phyloP scores from a whole-genome alignment of 30 jellyfish, hydroid and myxozoan species.

The Hydractinia echinata region DNA sequence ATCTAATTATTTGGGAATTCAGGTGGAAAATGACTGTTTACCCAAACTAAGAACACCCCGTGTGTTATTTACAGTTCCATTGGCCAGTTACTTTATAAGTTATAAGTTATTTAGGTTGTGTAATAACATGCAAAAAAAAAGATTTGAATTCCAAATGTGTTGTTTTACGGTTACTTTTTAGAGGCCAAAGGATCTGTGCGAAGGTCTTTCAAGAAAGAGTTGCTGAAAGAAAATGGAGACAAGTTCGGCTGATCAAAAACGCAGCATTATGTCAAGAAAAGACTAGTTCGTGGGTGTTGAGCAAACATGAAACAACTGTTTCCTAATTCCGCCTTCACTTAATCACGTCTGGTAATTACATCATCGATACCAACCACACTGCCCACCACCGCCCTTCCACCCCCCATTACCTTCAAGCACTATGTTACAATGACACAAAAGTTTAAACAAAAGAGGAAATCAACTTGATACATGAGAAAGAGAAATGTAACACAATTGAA shows the following conservation, averaged over 20 bases:
- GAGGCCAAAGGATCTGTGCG: slow-evolving; percentile 89
- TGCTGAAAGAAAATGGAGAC: slow-evolving; percentile 38
- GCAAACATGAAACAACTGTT: slow-evolving; percentile 10
- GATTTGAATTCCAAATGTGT: no score
- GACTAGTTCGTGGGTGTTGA: background rate
- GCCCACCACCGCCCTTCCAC: slow-evolving; percentile 46
- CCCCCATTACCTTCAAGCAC: slow-evolving; percentile 23
- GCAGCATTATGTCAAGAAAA: background rate
- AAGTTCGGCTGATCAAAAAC: background rate
- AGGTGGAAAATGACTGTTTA: no score
- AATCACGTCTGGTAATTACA: slow-evolving; percentile 1
- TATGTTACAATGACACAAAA: no score
- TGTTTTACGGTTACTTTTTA: slow-evolving; percentile 4
- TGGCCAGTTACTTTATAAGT: no score
- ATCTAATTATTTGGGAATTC: no score
- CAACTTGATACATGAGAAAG: no score
- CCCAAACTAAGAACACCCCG: no score
- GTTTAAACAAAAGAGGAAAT: no score
- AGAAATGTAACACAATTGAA: no score
- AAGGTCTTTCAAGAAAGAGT: slow-evolving; percentile 60
- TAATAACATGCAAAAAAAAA: no score
- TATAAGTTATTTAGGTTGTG: no score
- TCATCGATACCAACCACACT: slow-evolving; percentile 62
- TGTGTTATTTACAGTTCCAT: no score
- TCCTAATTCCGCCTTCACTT: slow-evolving; percentile 38